Evolutionary conservation across 2,797 vertebrate genomes (phyloP), one percentile per base, ranked within the genome.

Genomic region (Discoglossus pictus): DNA sequence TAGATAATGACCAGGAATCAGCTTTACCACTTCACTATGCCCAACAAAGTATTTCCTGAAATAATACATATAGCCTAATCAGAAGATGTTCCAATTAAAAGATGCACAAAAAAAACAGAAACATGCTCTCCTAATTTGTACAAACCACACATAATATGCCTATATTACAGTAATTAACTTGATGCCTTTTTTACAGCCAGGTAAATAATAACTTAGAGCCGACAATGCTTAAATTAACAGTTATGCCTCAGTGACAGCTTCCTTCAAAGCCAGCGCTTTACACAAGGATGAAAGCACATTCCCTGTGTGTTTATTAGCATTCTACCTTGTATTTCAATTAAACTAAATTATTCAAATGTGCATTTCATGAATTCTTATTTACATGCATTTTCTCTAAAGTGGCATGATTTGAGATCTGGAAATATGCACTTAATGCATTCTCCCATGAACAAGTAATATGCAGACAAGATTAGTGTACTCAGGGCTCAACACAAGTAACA

Each of bases 141-240:
- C 15, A 36, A 38, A 35, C 20, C 42, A 38, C 54, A 46, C 58
- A 61, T 69, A 61, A 54, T 61, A 54, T 18, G 18, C 31, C 39
- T 53, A 46, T 38, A 68, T 69, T 61, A 54, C 20, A 61, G 66
- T 69, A 61, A 69, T 69, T 69, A 69, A 69, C 59, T 54, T 18
- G 12, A 61, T 68, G 48, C 24, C 23, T 54, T 51, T 39, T 51
- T 23, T 65, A 65, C 40, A 43, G 31, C 27, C 50, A 68, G 58
- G 66, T 69, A 61, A 61, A 54, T 51, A 59, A 40, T 53, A 68
- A 34, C 38, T 61, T 50, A 23, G 65, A 47, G 65, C 56, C 31
- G 36, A 51, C 39, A 34, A 35, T 35, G 31, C 39, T 13, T 34
- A 68, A 50, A 61, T 44, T 10, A 68, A 27, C 27, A 15, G 27